Conservation (phyloP, 2,113 vertebrate species). For the Chloebia gouldiae region DNA sequence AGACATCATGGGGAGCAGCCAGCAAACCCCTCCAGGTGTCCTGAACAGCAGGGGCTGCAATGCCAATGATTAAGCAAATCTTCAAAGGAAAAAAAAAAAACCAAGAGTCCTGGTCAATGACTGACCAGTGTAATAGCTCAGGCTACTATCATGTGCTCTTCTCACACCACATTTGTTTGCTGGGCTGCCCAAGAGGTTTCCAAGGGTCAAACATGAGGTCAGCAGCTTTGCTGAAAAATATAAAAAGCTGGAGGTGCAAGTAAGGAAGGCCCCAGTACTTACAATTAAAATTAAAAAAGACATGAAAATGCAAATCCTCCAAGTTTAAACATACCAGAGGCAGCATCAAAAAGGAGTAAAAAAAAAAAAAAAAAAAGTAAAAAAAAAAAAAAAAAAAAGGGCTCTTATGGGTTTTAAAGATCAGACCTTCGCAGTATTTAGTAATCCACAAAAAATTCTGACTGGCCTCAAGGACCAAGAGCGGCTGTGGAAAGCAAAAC, state of each 20-base stretch:
- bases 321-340: not conserved
- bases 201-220: slow-evolving; percentile 32
- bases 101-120: slow-evolving; percentile 58
- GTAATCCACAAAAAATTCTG: not conserved
- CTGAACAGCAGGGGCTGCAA: not conserved
- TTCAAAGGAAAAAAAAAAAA: slow-evolving; percentile 43
- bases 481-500: not conserved
- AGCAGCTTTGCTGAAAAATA: not conserved
- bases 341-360: not conserved
- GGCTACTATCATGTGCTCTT: slow-evolving; percentile 28
- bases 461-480: not conserved
- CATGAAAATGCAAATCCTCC: not conserved
- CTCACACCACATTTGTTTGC: slow-evolving; percentile 54
- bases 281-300: not conserved
- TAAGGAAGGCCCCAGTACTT: not conserved
- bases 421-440: not conserved
- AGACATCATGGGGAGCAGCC: fast-evolving
- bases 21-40: not conserved
- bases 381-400: not conserved
- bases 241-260: not conserved
- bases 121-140: slow-evolving; percentile 22
- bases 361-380: not conserved
- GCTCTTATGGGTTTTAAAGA: not conserved
- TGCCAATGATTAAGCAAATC: slow-evolving; percentile 5
- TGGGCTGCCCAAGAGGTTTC: slow-evolving; percentile 30